Evolutionary conservation across 2,797 vertebrate species (phyloP).

Genomic region (Myiothlypis chrysogaster): DNA sequence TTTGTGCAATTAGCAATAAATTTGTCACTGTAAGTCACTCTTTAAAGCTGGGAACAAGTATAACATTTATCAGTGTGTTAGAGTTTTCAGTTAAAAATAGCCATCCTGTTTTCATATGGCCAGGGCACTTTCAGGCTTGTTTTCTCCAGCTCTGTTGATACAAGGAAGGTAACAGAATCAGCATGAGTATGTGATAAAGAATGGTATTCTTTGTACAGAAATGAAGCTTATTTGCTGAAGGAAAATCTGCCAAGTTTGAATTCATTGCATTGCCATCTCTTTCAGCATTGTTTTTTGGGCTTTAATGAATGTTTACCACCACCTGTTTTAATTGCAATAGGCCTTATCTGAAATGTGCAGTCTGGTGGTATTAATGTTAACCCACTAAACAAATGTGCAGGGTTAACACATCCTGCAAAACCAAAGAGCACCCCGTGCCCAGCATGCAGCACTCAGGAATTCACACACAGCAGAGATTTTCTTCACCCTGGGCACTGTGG

Average conservation of each 20-base stretch:
- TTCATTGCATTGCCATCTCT: not conserved
- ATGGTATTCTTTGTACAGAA: not conserved
- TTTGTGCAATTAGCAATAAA: constrained; percentile 56
- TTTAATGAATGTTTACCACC: rapidly evolving
- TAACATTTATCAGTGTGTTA: constrained; percentile 30
- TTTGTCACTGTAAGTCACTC: constrained; percentile 19
- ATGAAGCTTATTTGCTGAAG: not conserved
- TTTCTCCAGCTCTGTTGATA: not conserved
- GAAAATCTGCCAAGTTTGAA: not conserved
- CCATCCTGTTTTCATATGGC: not conserved
- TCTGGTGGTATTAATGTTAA: not conserved
- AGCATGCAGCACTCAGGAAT: not conserved
- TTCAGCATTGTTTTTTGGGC: not conserved
- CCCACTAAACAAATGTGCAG: not conserved
- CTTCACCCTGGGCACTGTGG: not conserved
- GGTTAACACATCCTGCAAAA: not conserved
- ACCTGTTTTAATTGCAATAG: not conserved
- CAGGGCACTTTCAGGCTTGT: not conserved
- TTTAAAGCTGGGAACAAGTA: constrained; percentile 41
- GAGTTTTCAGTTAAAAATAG: constrained; percentile 51
- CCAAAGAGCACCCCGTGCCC: not conserved
- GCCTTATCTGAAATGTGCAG: not conserved
- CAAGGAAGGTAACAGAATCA: not conserved
- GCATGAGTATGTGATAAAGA: not conserved
- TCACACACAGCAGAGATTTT: not conserved